A percentile compares a stretch with the other conserved stretches of the same genome.
These are phyloP conservation scores for Oryzias dopingdopingensis DNA, from an alignment of 2,797 vertebrate species.

Conservation along the genomic window DNA sequence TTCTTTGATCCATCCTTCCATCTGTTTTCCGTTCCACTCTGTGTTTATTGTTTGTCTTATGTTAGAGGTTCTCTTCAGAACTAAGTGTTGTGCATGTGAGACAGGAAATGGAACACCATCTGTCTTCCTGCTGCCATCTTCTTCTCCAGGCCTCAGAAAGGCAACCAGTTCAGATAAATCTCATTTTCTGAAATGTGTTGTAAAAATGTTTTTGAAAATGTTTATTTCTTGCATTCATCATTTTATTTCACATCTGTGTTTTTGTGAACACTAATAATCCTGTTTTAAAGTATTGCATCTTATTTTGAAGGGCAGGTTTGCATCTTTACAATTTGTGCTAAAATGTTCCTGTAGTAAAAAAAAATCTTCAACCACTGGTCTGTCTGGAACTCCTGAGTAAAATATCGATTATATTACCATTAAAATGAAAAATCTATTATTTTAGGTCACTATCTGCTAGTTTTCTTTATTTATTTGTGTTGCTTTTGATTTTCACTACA, in stretches of 20 bases:
- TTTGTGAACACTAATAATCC: neutral
- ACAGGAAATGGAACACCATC: constrained; percentile 19
- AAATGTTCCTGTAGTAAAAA: neutral
- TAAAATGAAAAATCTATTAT: too few species aligned
- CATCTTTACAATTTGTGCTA: neutral
- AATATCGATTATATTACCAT: too few species aligned
- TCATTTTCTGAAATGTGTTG: constrained; percentile 24
- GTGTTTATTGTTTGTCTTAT: constrained; percentile 31
- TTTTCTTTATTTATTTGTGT: too few species aligned
- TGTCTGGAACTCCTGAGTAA: too few species aligned
- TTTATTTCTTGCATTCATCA: too few species aligned
- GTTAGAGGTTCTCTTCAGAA: constrained; percentile 53
- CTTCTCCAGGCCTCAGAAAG: constrained; percentile 12
- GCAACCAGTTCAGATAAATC: constrained; percentile 24
- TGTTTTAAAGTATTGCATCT: constrained; percentile 25
- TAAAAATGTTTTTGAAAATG: neutral
- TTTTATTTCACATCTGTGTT: neutral
- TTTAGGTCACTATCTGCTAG: too few species aligned
- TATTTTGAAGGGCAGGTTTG: constrained; percentile 8
- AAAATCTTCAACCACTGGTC: too few species aligned
- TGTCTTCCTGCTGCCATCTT: constrained; percentile 17
- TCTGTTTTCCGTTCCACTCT: constrained; percentile 7
- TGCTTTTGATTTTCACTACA: too few species aligned
- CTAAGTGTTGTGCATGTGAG: constrained; percentile 35
- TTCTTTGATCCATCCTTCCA: constrained; percentile 22